A percentile compares a stretch with the other conserved stretches of the same genome.
phyloP scores from a whole-genome alignment of 2,797 vertebrate genomes.

The Periophthalmus magnuspinnatus region DNA sequence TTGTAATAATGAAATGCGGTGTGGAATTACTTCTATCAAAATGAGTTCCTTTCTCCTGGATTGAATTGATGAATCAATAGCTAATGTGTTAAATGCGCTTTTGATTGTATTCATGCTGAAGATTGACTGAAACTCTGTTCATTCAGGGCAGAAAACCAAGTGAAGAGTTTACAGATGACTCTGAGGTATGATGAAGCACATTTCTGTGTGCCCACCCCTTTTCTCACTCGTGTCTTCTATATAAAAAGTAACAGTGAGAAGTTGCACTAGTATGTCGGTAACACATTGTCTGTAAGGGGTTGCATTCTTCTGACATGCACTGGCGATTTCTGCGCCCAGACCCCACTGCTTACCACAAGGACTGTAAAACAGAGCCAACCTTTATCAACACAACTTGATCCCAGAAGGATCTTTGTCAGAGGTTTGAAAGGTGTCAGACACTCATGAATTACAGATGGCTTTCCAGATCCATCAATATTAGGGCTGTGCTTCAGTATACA shows the following conservation, averaged over 20 bases:
- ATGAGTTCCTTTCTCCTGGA: not conserved
- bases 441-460: constrained; percentile 71
- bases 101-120: not conserved
- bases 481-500: constrained; percentile 52
- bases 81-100: not conserved
- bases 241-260: constrained; percentile 4
- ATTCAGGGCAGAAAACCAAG: constrained; percentile 82
- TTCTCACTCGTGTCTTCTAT: not conserved
- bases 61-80: not conserved
- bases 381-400: constrained; percentile 57
- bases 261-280: constrained; percentile 49
- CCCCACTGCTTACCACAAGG: constrained; percentile 39
- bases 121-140: constrained; percentile 21
- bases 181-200: constrained; percentile 85
- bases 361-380: constrained; percentile 47
- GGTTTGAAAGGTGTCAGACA: constrained; percentile 69
- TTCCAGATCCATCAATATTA: constrained; percentile 63
- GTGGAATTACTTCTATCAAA: not conserved
- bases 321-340: constrained; percentile 45
- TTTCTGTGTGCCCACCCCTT: constrained; percentile 1
- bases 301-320: constrained; percentile 50
- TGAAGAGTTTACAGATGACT: constrained; percentile 94
- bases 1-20: not conserved
- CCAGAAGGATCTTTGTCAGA: constrained; percentile 66
- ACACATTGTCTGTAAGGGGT: constrained; percentile 34